Base-by-base conservation (phyloP, 1,140 invertebrate species). In the Zaprionus ornatus region DNA sequence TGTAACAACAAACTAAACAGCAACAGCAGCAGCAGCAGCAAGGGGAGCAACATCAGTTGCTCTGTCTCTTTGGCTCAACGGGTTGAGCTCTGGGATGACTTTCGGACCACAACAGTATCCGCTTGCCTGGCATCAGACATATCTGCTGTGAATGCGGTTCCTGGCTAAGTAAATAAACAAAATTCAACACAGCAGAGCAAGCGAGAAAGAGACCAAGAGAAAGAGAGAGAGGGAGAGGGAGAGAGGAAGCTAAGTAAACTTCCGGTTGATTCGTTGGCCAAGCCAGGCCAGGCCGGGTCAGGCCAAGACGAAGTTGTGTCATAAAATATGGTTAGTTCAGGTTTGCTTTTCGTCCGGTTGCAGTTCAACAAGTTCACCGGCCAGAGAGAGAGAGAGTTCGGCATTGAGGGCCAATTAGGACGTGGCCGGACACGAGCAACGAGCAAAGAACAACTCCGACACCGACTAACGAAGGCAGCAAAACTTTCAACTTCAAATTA, bases 91-190 rank as follows among this genome's bases (percentile, higher is more conserved):
- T 21, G 17, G 12, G 45, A 10, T 23, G 45, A 23, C 19, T 50
- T 12, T 21, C 10, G 45, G 10, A 13, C 45, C 21, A 50, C 45
- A 50, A 50, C 10, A 21, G 45, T 50, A 50, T 50, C 45, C 45
- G 4, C 9, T 12, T 13, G 19, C 21, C 45, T 19, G 45, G 52
- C 52, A 57, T 10, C 32, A 15, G 17, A 29, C 15, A 19, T n/a
- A 7, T 42, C 25, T 3, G 48, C 54, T 35, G 27, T 25, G 35
- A 71, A 45, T 17, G 35, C 32, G 19, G n/a, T 17, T 23, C 13
- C 19, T 12, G 32, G 2, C 25, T 42, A 25, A 42, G 19, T 64
- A 73, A 73, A 73, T 50, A 50, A 50, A 50, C 45, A 50, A 50
- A 50, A 50, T 23, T 50, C 40, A 17, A 40, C 37, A 32, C 4